These are phyloP conservation scores for Creontiades dilutus DNA, from an alignment of 2,888 invertebrate genomes.

Conservation along the genomic window DNA sequence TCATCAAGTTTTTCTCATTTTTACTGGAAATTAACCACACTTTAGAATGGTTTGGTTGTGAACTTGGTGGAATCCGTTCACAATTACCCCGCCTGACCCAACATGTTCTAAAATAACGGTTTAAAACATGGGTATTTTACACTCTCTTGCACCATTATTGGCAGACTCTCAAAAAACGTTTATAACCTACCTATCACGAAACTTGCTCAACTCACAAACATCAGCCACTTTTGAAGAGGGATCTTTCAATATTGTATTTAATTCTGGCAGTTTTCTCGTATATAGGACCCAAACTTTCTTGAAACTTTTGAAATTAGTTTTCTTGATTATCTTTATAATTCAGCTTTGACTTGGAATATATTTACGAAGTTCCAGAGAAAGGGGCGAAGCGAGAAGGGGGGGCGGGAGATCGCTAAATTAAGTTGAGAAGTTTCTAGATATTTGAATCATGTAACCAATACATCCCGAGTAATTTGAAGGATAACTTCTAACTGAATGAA, in stretches of 20 bases:
- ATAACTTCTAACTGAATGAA: conserved; percentile 71
- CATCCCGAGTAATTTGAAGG: conserved; percentile 70
- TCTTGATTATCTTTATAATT: conserved; percentile 70
- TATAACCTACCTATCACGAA: background rate
- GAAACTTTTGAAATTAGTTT: conserved; percentile 68
- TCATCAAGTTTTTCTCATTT: too few relatives aligned
- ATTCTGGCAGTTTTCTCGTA: conserved; percentile 32
- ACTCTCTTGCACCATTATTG: background rate
- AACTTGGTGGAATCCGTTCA: too few relatives aligned
- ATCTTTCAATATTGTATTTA: conserved; percentile 55
- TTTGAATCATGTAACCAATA: conserved; percentile 71
- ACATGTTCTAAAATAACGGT: too few relatives aligned
- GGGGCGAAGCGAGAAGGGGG: background rate
- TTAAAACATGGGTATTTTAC: background rate
- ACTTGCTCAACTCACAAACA: background rate
- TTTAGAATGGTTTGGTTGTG: too few relatives aligned
- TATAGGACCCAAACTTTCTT: conserved; percentile 7
- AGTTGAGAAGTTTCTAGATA: conserved; percentile 71
- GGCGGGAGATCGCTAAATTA: conserved; percentile 63
- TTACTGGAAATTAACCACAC: too few relatives aligned
- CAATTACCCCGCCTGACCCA: too few relatives aligned
- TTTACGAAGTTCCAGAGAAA: conserved; percentile 68
- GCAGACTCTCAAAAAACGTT: background rate
- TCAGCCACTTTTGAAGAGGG: conserved; percentile 2
- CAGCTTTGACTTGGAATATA: conserved; percentile 68